A percentile compares a stretch with the other conserved stretches of the same genome.
Conservation (phyloP, 2,888 invertebrate species). For the Mystacides longicornis region DNA sequence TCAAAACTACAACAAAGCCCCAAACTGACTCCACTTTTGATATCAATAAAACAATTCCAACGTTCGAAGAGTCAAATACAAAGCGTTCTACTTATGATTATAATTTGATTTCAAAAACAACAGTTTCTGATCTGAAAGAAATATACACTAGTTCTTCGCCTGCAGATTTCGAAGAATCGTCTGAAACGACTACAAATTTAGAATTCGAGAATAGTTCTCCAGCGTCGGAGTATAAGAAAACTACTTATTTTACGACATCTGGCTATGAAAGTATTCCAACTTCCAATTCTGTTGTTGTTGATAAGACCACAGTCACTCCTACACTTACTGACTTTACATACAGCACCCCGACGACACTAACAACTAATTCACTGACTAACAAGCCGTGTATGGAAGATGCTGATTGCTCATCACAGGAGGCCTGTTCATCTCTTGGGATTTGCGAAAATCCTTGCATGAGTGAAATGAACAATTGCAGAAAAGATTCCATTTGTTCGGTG, state of each 20-base stretch:
- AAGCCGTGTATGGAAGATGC: conserved; percentile 51
- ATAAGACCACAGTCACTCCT: neutral
- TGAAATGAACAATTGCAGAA: conserved; percentile 47
- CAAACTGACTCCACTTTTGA: too few relatives aligned
- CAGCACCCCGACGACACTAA: conserved; percentile 10
- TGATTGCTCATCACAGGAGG: conserved; percentile 56
- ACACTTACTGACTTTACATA: neutral
- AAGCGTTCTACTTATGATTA: too few relatives aligned
- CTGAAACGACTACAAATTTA: too few relatives aligned
- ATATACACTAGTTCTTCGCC: too few relatives aligned
- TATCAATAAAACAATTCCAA: too few relatives aligned
- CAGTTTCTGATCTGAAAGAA: too few relatives aligned
- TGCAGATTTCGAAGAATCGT: too few relatives aligned
- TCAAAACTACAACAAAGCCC: too few relatives aligned
- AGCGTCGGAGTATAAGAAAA: too few relatives aligned
- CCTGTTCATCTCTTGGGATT: conserved; percentile 51
- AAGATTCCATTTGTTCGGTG: conserved; percentile 55
- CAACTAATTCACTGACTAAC: conserved; percentile 31
- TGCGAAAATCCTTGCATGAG: conserved; percentile 57
- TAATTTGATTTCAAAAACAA: too few relatives aligned
- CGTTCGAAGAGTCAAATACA: too few relatives aligned
- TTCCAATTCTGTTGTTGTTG: neutral
- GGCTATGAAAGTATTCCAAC: neutral
- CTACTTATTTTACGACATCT: neutral
- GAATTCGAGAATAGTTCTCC: too few relatives aligned